These are phyloP conservation scores for Halcyon badia DNA, from an alignment of 2,797 vertebrate genomes.

Conservation along the genomic window DNA sequence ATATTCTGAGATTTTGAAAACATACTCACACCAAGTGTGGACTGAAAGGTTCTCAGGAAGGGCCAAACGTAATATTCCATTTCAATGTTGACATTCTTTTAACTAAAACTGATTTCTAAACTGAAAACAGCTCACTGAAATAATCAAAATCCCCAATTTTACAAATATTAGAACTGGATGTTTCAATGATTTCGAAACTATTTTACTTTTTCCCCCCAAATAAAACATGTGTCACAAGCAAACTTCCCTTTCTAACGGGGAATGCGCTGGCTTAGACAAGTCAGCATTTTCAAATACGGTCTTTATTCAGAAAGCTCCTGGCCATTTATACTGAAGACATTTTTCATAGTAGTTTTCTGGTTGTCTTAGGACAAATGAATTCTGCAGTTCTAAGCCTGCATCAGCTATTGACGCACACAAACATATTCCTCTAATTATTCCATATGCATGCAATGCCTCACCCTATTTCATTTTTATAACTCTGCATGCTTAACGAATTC, in stretches of 20 bases:
- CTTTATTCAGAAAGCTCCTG: slow-evolving; percentile 22
- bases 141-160: not conserved
- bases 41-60: slow-evolving; percentile 58
- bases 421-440: slow-evolving; percentile 60
- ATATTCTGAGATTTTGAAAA: slow-evolving; percentile 67
- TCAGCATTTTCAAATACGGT: not conserved
- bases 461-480: slow-evolving; percentile 69
- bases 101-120: slow-evolving; percentile 50
- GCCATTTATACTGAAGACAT: not conserved
- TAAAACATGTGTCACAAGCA: not conserved
- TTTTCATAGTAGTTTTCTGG: slow-evolving; percentile 15
- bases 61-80: slow-evolving; percentile 71
- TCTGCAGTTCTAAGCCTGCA: slow-evolving; percentile 12
- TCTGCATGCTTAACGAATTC: slow-evolving; percentile 52
- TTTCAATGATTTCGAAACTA: not conserved
- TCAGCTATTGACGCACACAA: slow-evolving; percentile 54
- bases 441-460: slow-evolving; percentile 58
- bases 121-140: slow-evolving; percentile 46
- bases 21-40: slow-evolving; percentile 46
- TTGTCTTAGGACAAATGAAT: slow-evolving; percentile 42
- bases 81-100: slow-evolving; percentile 62
- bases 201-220: not conserved
- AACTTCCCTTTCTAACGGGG: not conserved
- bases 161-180: not conserved
- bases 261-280: not conserved